phyloP scores from a whole-genome alignment of 2,797 vertebrate species.

The Hyperoplus immaculatus region DNA sequence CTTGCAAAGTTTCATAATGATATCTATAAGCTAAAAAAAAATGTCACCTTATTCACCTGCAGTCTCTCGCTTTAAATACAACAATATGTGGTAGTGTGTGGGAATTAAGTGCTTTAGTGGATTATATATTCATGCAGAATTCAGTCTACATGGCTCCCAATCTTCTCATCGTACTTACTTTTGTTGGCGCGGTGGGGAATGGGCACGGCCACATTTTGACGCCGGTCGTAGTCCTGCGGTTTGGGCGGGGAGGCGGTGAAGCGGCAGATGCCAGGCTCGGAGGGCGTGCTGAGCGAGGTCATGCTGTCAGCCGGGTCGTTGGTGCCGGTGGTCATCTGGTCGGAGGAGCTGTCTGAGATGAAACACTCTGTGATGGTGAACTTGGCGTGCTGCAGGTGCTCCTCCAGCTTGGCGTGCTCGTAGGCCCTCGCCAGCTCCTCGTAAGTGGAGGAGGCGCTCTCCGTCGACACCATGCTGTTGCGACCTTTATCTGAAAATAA shows the following conservation, averaged over 20 bases:
- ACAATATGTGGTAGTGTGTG: too few relatives aligned
- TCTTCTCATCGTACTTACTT: constrained; percentile 82
- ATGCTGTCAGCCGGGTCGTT: constrained; percentile 98
- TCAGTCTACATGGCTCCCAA: not conserved
- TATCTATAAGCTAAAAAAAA: too few relatives aligned
- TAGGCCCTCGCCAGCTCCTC: constrained; percentile 98
- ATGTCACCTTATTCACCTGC: too few relatives aligned
- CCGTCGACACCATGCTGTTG: constrained; percentile 99
- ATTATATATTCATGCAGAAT: not conserved
- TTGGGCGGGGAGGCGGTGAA: constrained; percentile 98
- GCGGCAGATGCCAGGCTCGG: constrained; percentile 97
- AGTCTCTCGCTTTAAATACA: too few relatives aligned
- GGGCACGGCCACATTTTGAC: constrained; percentile 97
- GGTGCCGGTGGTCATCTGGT: constrained; percentile 99
- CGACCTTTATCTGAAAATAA: constrained; percentile 92
- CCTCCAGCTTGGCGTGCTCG: constrained; percentile 98
- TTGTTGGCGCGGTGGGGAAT: constrained; percentile 98
- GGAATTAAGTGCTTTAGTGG: too few relatives aligned
- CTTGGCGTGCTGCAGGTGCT: constrained; percentile 98
- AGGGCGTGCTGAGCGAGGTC: constrained; percentile 99
- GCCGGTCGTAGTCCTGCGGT: constrained; percentile 96
- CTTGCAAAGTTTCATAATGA: too few relatives aligned
- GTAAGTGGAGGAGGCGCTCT: constrained; percentile 98
- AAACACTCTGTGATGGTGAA: constrained; percentile 99
- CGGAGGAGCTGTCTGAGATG: constrained; percentile 98